phyloP scores from a whole-genome alignment of 2,113 vertebrate genomes.

The Hemicordylus capensis region DNA sequence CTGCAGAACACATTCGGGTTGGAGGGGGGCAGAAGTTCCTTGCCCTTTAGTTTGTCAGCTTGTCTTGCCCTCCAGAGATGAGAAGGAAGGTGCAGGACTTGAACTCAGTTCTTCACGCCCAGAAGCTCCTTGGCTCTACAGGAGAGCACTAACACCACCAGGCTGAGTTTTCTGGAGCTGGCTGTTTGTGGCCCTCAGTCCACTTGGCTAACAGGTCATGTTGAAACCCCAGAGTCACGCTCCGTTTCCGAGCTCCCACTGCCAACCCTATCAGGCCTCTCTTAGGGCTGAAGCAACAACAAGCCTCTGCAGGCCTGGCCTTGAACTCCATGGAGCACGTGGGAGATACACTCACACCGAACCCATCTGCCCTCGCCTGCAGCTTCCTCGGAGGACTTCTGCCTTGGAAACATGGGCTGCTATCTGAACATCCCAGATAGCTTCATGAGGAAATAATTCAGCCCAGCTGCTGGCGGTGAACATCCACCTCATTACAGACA shows the following conservation, averaged over 20 bases:
- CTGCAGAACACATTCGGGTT: slow-evolving; percentile 34
- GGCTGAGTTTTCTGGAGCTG: neutral
- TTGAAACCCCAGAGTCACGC: no score
- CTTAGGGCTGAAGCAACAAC: neutral
- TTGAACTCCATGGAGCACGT: no score
- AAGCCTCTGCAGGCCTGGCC: no score
- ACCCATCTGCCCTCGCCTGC: neutral
- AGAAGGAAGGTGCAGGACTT: no score
- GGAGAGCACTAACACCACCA: neutral
- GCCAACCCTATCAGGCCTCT: neutral
- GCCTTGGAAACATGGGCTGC: accelerated
- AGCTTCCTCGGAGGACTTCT: neutral
- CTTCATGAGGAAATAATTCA: neutral
- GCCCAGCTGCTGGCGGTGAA: neutral
- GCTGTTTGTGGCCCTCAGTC: accelerated
- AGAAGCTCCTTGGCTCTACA: neutral
- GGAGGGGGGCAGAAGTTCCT: no score
- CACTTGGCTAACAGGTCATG: no score
- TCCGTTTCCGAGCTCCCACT: no score
- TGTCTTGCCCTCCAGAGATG: neutral
- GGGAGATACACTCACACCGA: no score
- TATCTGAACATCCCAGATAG: accelerated
- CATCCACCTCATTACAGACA: neutral
- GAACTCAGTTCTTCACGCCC: no score
- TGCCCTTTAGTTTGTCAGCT: neutral